A percentile compares a stretch with the other conserved stretches of the same genome.
Evolutionary conservation across 2,888 invertebrate genomes (phyloP).

Genomic region (Baccha elongata): DNA sequence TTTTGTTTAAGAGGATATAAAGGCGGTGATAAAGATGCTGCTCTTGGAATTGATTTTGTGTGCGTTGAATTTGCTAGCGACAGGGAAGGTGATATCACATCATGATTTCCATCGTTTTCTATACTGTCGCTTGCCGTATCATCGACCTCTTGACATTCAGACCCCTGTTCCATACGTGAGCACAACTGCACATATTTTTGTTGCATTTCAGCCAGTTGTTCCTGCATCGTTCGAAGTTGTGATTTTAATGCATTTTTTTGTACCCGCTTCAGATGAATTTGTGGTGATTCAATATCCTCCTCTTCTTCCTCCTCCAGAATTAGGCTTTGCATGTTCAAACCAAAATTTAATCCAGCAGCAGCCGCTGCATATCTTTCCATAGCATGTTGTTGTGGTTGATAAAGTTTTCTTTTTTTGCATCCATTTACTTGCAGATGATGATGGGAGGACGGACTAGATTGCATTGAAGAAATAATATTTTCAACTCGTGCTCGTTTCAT

Average conservation of each 20-base stretch:
- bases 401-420: slow-evolving; percentile 97
- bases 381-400: slow-evolving; percentile 96
- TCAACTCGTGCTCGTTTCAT: slow-evolving; percentile 96
- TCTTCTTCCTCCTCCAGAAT: slow-evolving; percentile 89
- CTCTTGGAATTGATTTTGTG: slow-evolving; percentile 37
- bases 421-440: slow-evolving; percentile 87
- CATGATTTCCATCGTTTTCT: slow-evolving; percentile 83
- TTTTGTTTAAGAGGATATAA: slow-evolving; percentile 28
- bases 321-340: slow-evolving; percentile 84
- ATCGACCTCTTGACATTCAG: slow-evolving; percentile 89
- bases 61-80: slow-evolving; percentile 74
- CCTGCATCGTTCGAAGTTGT: slow-evolving; percentile 93
- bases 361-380: slow-evolving; percentile 85
- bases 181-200: slow-evolving; percentile 94
- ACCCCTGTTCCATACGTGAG: slow-evolving; percentile 91
- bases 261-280: slow-evolving; percentile 91
- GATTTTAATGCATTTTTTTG: slow-evolving; percentile 94
- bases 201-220: slow-evolving; percentile 95
- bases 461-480: slow-evolving; percentile 97
- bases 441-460: slow-evolving; percentile 91
- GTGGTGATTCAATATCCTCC: slow-evolving; percentile 89
- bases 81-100: slow-evolving; percentile 78
- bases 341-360: slow-evolving; percentile 84
- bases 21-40: slow-evolving; percentile 39
- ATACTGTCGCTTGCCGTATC: slow-evolving; percentile 87